phyloP scores from a whole-genome alignment of 2,888 invertebrate species.

The Crocallis elinguaria region DNA sequence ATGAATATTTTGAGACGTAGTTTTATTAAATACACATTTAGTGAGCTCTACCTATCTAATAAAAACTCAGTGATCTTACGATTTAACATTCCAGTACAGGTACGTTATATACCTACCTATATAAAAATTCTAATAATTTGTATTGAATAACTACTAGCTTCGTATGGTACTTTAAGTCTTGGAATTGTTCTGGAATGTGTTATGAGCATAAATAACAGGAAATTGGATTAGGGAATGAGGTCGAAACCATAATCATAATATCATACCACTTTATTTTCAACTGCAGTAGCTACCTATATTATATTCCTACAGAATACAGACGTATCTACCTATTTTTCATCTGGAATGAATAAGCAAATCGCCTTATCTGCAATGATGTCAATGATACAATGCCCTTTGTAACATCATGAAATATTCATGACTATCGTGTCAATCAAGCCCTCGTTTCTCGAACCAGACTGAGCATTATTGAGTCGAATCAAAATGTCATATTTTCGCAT shows the following conservation, averaged over 20 bases:
- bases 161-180: background rate
- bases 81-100: slow-evolving; percentile 6
- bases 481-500: slow-evolving; percentile 61
- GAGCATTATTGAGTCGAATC: slow-evolving; percentile 43
- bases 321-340: background rate
- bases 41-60: slow-evolving; percentile 51
- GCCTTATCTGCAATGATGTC: slow-evolving; percentile 16
- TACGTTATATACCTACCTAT: background rate
- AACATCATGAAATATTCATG: slow-evolving; percentile 20
- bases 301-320: too few relatives aligned
- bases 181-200: slow-evolving; percentile 25
- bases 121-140: too few relatives aligned
- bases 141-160: background rate
- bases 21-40: slow-evolving; percentile 42
- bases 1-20: slow-evolving; percentile 34
- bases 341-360: background rate
- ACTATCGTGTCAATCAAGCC: slow-evolving; percentile 2
- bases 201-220: slow-evolving; percentile 31
- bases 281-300: background rate
- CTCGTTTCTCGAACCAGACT: slow-evolving; percentile 11
- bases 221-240: slow-evolving; percentile 37
- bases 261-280: background rate
- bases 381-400: slow-evolving; percentile 15
- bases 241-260: slow-evolving; percentile 24
- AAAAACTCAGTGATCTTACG: slow-evolving; percentile 28